A percentile compares a stretch with the other conserved stretches of the same genome.
phyloP scores from a whole-genome alignment of 2,888 invertebrate genomes.

The Pomacea canaliculata region DNA sequence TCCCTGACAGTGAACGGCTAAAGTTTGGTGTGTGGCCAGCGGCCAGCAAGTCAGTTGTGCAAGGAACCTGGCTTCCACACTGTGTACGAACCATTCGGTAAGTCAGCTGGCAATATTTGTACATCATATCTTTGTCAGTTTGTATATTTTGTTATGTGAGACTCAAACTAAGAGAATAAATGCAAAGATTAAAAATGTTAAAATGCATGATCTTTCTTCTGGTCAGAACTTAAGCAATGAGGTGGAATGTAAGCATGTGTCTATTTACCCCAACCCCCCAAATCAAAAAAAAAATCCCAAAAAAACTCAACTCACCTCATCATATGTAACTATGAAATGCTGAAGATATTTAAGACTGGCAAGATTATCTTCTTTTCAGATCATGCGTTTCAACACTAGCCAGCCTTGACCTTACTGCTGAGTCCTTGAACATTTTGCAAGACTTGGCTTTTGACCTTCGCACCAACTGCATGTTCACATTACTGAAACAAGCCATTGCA shows the following conservation, averaged over 20 bases:
- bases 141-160: not conserved
- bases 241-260: too few species aligned
- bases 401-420: constrained; percentile 87
- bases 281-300: not conserved
- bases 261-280: too few species aligned
- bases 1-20: constrained; percentile 63
- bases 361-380: constrained; percentile 63
- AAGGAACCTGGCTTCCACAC: constrained; percentile 79
- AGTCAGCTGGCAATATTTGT: not conserved
- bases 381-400: constrained; percentile 83
- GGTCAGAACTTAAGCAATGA: too few species aligned
- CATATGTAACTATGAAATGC: not conserved
- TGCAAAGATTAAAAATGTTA: too few species aligned
- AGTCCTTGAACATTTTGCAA: constrained; percentile 87
- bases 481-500: constrained; percentile 87
- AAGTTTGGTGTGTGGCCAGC: constrained; percentile 73
- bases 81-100: constrained; percentile 82
- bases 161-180: not conserved
- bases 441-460: constrained; percentile 88
- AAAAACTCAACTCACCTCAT: not conserved
- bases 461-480: constrained; percentile 85
- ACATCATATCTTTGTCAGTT: not conserved
- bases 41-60: constrained; percentile 52
- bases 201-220: too few species aligned
- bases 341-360: too few species aligned